Base-by-base conservation (phyloP, 2,797 vertebrate genomes). In the Synaphobranchus kaupii region DNA sequence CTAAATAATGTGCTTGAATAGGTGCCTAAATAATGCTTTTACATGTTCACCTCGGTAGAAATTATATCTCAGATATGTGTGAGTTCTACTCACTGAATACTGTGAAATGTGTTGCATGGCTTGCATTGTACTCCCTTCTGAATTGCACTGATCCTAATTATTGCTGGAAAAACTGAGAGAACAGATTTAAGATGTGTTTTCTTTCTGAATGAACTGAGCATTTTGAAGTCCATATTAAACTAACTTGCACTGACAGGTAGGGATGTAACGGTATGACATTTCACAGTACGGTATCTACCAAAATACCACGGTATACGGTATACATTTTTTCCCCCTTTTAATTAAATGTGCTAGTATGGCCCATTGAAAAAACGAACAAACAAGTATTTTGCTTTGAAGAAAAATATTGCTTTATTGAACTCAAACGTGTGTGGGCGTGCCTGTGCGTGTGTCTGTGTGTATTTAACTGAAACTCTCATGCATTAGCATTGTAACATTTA, bases 131-230 rank as follows among this genome's bases (percentile, higher is more conserved):
- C 34, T 76, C 71, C 71, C 71, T 80, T 80, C 44, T 80, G 39
- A 80, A 20, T 25, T 48, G 44, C 76, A 20, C 76, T 81, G 78
- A 34, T 50, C 78, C 47, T 81, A n/a, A 81, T 81, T 50, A 50
- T 50, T 80, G 15, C 44, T 48, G 39, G 39, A 80, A 22, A 47
- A 47, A 47, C 20, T 22, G 17, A 78, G 28, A 80, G 39, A 78
- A n/a, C 78, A 25, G 44, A 81, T 81, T 50, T 50, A 25, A 48
- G 1, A 78, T 81, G 31, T 22, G 7, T 81, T 81, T 48, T 81
- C 47, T 50, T 10, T 22, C 7, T 39, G 71, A 20, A 76, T 76
- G 71, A 76, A 39, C 76, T 9, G 20, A 80, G 28, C 20, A 81
- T 22, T 81, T 50, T 13, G 22, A 81, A 25, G 47, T 81, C 78